A percentile compares a stretch with the other conserved stretches of the same genome.
phyloP scores from a whole-genome alignment of 2,888 invertebrate species.

The Dolichomitus sp. region DNA sequence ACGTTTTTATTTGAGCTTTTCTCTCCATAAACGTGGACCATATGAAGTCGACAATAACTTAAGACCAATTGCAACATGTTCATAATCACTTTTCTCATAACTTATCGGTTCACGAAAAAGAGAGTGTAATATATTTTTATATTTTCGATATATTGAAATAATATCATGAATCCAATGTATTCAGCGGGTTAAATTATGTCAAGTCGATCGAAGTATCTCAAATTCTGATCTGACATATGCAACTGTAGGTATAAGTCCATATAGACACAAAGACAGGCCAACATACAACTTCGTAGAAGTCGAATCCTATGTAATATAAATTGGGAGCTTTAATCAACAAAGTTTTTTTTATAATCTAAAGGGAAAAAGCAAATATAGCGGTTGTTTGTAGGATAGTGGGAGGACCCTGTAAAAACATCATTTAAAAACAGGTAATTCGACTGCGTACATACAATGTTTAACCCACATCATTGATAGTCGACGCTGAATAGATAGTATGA shows the following conservation, averaged over 20 bases:
- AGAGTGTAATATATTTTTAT: not conserved
- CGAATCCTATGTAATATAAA: too few species aligned
- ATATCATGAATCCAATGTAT: too few species aligned
- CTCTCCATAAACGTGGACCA: not conserved
- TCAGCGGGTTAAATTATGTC: too few species aligned
- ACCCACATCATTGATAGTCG: not conserved
- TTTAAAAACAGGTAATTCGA: not conserved
- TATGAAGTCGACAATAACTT: not conserved
- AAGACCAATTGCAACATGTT: not conserved
- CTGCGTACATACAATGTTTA: not conserved
- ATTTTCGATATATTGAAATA: not conserved
- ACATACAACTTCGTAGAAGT: too few species aligned
- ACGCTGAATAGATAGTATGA: not conserved
- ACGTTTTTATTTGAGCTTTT: slow-evolving; percentile 17
- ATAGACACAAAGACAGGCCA: too few species aligned
- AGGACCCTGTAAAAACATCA: not conserved
- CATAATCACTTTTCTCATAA: too few species aligned
- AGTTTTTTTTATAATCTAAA: too few species aligned
- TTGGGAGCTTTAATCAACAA: too few species aligned
- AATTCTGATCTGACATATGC: too few species aligned
- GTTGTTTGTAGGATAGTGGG: not conserved
- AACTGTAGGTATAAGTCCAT: too few species aligned
- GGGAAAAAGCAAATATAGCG: not conserved
- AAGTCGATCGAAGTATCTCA: too few species aligned
- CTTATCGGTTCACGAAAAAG: not conserved